These are phyloP conservation scores for Gorsachius magnificus DNA, from an alignment of 2,797 vertebrate genomes.

Conservation along the genomic window DNA sequence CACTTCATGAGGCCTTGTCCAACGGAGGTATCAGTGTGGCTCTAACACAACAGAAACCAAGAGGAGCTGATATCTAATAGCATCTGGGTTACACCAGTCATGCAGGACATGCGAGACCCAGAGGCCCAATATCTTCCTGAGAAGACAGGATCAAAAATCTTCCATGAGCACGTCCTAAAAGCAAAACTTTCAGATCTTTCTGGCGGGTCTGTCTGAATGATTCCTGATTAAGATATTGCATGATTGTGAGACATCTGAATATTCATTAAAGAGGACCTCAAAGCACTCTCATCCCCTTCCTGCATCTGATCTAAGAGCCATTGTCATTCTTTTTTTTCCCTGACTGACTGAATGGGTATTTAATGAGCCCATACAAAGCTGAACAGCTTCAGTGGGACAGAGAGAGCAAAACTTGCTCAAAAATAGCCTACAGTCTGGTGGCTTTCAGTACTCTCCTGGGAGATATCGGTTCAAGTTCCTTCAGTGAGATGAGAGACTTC, in stretches of 20 bases:
- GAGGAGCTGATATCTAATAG: neutral
- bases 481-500: conserved; percentile 31
- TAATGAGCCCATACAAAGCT: conserved; percentile 25
- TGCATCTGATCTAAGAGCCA: neutral
- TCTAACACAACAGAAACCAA: neutral
- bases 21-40: neutral
- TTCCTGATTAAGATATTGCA: neutral
- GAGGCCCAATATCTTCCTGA: neutral
- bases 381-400: conserved; percentile 36
- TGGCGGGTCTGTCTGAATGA: neutral
- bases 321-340: neutral
- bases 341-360: conserved; percentile 22
- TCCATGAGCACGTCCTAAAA: neutral
- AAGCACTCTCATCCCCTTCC: neutral
- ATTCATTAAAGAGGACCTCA: conserved; percentile 4
- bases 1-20: neutral
- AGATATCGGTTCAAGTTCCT: neutral
- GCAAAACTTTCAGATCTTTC: neutral
- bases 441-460: neutral
- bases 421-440: conserved; percentile 19
- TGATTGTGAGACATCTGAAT: neutral
- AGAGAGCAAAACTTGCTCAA: neutral
- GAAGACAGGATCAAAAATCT: neutral
- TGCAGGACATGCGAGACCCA: neutral
- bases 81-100: neutral